Conservation (phyloP, 2,888 invertebrate species). For the Keiferia lycopersicella region DNA sequence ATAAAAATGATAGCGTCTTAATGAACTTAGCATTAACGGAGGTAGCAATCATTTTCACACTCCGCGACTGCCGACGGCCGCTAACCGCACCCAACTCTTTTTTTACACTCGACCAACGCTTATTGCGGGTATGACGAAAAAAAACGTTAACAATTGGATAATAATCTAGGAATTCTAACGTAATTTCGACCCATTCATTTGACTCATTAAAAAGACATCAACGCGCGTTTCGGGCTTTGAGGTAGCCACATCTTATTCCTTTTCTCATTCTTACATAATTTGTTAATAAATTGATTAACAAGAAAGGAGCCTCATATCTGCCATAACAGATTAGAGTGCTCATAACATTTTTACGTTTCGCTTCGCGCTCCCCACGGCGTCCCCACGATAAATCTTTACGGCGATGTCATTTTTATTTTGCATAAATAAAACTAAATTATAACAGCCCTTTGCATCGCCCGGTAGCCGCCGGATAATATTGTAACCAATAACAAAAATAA, state of each 20-base stretch:
- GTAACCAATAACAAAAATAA: slow-evolving; percentile 76
- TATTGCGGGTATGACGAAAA: slow-evolving; percentile 10
- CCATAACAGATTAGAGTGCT: slow-evolving; percentile 39
- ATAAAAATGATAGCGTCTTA: slow-evolving; percentile 12
- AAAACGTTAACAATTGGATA: slow-evolving; percentile 23
- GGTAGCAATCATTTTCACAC: slow-evolving; percentile 26
- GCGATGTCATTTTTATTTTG: slow-evolving; percentile 74
- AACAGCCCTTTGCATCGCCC: slow-evolving; percentile 73
- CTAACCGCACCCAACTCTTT: slow-evolving; percentile 20
- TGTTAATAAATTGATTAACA: slow-evolving; percentile 23
- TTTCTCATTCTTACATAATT: slow-evolving; percentile 21
- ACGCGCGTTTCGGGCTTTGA: slow-evolving; percentile 26
- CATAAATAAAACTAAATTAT: slow-evolving; percentile 80
- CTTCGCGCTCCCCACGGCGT: slow-evolving; percentile 52
- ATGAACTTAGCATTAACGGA: slow-evolving; percentile 18
- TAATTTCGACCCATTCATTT: slow-evolving; percentile 20
- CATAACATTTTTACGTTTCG: slow-evolving; percentile 39
- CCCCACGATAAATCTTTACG: slow-evolving; percentile 68
- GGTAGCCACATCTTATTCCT: slow-evolving; percentile 12
- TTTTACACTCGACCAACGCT: background rate
- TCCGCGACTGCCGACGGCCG: slow-evolving; percentile 26
- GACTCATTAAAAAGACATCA: slow-evolving; percentile 38
- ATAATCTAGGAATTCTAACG: slow-evolving; percentile 25
- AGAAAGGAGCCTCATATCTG: slow-evolving; percentile 23
- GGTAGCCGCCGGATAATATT: slow-evolving; percentile 78